phyloP scores from a whole-genome alignment of 2,888 invertebrate species.

The Meliscaeva auricollis region DNA sequence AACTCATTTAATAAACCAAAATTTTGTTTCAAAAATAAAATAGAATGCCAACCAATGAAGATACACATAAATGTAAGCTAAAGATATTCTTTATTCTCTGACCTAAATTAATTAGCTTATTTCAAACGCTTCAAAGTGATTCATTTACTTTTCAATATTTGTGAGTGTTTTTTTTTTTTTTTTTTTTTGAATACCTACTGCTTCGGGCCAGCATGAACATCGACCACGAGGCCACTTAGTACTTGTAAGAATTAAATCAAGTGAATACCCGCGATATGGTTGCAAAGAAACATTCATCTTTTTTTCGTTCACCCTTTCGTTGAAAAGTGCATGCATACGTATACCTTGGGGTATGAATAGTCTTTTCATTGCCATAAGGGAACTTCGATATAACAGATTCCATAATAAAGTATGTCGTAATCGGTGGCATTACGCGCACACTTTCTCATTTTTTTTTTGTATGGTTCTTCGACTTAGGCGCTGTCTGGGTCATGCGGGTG shows the following conservation, averaged over 20 bases:
- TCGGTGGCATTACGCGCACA: constrained; percentile 52
- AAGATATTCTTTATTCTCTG: constrained; percentile 9
- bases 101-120: constrained; percentile 39
- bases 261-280: constrained; percentile 4
- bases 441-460: constrained; percentile 23
- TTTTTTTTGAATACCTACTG: not conserved
- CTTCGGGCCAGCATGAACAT: not conserved
- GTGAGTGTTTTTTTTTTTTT: not conserved
- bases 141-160: not conserved
- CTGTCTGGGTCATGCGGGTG: constrained; percentile 9
- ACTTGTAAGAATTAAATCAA: constrained; percentile 26
- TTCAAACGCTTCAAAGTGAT: not conserved
- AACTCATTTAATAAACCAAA: no score
- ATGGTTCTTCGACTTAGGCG: constrained; percentile 9
- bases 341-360: constrained; percentile 17
- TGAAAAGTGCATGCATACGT: not conserved
- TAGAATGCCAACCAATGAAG: no score
- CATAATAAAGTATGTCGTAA: constrained; percentile 52
- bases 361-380: constrained; percentile 21
- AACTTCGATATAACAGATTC: constrained; percentile 38
- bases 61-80: no score
- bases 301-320: not conserved
- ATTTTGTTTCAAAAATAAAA: no score
- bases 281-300: not conserved
- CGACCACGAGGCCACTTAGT: not conserved